A percentile compares a stretch with the other conserved stretches of the same genome.
These are phyloP conservation scores for Scaptomyza pallida DNA, from an alignment of 1,140 invertebrate genomes.

Conservation along the genomic window DNA sequence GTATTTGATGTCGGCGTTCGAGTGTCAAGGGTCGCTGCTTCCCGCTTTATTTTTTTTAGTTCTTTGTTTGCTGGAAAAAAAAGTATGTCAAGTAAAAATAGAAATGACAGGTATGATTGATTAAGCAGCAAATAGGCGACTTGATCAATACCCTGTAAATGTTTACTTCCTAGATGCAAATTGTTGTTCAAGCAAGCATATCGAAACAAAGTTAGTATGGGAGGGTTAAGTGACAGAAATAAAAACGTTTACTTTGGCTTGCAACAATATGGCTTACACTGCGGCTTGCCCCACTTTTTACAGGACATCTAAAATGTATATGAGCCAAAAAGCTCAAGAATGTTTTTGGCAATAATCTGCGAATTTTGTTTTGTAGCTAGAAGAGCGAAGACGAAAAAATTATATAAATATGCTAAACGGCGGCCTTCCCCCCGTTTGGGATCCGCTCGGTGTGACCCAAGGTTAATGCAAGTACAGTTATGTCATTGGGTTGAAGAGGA, in stretches of 20 bases:
- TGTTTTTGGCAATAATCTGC: slow-evolving; percentile 67
- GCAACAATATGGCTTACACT: slow-evolving; percentile 7
- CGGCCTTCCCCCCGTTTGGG: slow-evolving; percentile 34
- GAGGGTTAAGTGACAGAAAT: not conserved
- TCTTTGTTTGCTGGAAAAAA: slow-evolving; percentile 7
- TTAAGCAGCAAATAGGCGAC: not conserved
- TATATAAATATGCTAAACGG: not conserved
- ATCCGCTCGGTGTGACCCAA: slow-evolving; percentile 14
- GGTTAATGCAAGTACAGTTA: slow-evolving; percentile 30
- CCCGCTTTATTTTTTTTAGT: not conserved
- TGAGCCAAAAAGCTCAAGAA: slow-evolving; percentile 15
- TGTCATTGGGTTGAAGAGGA: not conserved
- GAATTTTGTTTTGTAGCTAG: slow-evolving; percentile 69
- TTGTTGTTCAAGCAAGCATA: too few relatives aligned
- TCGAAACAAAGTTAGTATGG: too few relatives aligned
- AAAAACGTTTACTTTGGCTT: not conserved
- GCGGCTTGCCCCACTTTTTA: not conserved
- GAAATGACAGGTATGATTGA: slow-evolving; percentile 19
- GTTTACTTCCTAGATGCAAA: too few relatives aligned
- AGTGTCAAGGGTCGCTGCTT: slow-evolving; percentile 8
- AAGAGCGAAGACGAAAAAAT: slow-evolving; percentile 34
- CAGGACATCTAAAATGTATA: slow-evolving; percentile 12
- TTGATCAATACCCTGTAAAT: not conserved
- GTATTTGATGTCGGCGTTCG: not conserved
- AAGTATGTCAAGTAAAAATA: slow-evolving; percentile 64